Conservation (phyloP, 2,113 vertebrate genomes). For the Nasalis larvatus region DNA sequence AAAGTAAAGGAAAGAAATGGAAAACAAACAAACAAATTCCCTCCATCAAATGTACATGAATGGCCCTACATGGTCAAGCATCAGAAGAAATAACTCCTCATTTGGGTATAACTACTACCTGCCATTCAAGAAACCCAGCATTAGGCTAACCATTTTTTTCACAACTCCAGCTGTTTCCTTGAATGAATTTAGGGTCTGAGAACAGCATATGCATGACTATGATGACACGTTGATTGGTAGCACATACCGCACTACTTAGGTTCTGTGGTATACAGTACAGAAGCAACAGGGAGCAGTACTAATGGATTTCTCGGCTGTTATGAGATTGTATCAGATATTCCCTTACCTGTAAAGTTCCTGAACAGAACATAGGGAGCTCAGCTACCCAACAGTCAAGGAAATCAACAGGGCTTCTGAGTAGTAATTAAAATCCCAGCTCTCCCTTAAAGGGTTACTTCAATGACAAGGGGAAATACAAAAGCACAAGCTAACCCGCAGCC, state of each 20-base stretch:
- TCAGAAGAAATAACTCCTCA: constrained; percentile 42
- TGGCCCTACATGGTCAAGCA: constrained; percentile 45
- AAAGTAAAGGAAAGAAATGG: constrained; percentile 44
- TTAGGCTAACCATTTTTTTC: constrained; percentile 19
- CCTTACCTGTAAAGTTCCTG: constrained; percentile 38
- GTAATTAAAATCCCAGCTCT: constrained; percentile 8
- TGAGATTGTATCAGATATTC: constrained; percentile 43
- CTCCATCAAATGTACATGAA: constrained; percentile 42
- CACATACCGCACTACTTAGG: neutral
- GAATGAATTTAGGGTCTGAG: constrained; percentile 34
- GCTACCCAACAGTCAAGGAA: neutral
- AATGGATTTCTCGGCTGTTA: neutral
- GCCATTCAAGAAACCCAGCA: constrained; percentile 49
- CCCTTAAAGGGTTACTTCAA: constrained; percentile 4
- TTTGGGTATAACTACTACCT: constrained; percentile 34
- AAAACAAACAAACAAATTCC: constrained; percentile 46
- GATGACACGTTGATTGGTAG: neutral
- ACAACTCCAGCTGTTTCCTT: constrained; percentile 43
- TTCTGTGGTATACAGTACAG: constrained; percentile 11
- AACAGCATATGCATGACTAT: neutral
- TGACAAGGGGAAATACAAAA: neutral
- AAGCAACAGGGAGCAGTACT: constrained; percentile 4
- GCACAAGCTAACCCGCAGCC: neutral
- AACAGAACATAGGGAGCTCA: neutral
- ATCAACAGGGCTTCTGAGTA: neutral